A percentile compares a stretch with the other conserved stretches of the same genome.
Evolutionary conservation across 2,113 vertebrate species (phyloP).

Genomic region (Solea senegalensis): DNA sequence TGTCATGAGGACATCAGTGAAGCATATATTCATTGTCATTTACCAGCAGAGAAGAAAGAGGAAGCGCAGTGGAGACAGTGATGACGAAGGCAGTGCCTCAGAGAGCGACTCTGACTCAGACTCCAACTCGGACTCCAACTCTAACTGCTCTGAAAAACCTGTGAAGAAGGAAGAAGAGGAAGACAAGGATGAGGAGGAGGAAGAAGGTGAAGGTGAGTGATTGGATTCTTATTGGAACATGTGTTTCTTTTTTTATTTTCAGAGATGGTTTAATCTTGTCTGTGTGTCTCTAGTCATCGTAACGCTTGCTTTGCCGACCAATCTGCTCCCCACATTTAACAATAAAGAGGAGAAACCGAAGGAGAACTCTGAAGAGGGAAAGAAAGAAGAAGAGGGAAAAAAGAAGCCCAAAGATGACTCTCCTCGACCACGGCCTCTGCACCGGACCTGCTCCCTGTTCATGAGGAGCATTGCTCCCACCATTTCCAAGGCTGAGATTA

Average conservation of each 20-base stretch:
- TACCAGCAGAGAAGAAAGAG: slow-evolving; percentile 83
- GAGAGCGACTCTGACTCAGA: slow-evolving; percentile 86
- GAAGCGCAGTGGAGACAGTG: slow-evolving; percentile 88
- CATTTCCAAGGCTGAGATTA: slow-evolving; percentile 91
- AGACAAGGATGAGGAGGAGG: slow-evolving; percentile 69
- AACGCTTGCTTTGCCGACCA: background rate
- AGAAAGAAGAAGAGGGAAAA: slow-evolving; percentile 74
- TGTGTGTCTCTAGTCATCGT: background rate
- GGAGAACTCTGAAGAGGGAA: slow-evolving; percentile 70
- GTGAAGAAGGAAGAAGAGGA: slow-evolving; percentile 76
- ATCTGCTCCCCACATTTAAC: slow-evolving; percentile 25
- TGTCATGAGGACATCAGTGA: background rate
- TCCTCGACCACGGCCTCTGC: slow-evolving; percentile 87
- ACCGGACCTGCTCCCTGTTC: slow-evolving; percentile 92
- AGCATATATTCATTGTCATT: background rate
- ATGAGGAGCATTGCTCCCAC: slow-evolving; percentile 92
- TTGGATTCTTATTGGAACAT: background rate
- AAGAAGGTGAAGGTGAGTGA: slow-evolving; percentile 64
- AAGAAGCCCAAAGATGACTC: slow-evolving; percentile 84
- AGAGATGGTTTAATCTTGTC: background rate
- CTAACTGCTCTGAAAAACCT: slow-evolving; percentile 81
- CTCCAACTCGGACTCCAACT: slow-evolving; percentile 82
- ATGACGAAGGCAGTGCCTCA: slow-evolving; percentile 87
- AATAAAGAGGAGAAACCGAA: slow-evolving; percentile 69
- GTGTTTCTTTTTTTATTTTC: background rate